These are phyloP conservation scores for Halichoerus grypus DNA, from an alignment of 2,113 vertebrate genomes.

Conservation along the genomic window DNA sequence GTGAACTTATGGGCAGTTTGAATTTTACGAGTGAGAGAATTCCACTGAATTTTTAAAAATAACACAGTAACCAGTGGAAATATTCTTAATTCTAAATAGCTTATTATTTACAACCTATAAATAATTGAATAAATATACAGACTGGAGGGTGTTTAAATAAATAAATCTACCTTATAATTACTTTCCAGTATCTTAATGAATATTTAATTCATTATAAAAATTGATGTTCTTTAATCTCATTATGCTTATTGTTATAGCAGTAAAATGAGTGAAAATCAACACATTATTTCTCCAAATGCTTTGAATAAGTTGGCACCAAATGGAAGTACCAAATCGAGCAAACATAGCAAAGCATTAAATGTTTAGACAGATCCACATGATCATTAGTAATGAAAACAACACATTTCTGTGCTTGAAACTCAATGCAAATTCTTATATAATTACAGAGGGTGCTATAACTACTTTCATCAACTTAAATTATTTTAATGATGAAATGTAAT, in stretches of 20 bases:
- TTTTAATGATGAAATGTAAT: slow-evolving; percentile 24
- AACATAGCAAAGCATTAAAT: background rate
- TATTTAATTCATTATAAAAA: slow-evolving; percentile 35
- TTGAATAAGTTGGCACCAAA: background rate
- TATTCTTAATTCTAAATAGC: background rate
- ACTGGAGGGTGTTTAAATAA: background rate
- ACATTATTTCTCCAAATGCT: background rate
- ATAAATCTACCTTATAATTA: background rate
- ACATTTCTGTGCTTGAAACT: background rate
- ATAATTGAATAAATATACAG: slow-evolving; percentile 21
- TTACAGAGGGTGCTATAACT: background rate
- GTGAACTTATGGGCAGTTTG: background rate
- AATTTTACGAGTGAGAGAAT: background rate
- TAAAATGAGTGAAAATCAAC: slow-evolving; percentile 29
- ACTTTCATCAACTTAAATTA: background rate
- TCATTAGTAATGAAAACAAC: slow-evolving; percentile 27
- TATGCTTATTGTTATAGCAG: background rate
- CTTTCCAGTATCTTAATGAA: background rate
- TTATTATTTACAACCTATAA: background rate
- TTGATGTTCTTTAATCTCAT: slow-evolving; percentile 9
- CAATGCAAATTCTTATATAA: background rate
- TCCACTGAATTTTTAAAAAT: background rate
- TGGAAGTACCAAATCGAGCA: slow-evolving; percentile 1
- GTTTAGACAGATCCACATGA: background rate
- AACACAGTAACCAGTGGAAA: background rate